Evolutionary conservation across 2,888 invertebrate genomes (phyloP), one percentile per base, ranked within the genome.

Genomic region (Tenthredo livida): DNA sequence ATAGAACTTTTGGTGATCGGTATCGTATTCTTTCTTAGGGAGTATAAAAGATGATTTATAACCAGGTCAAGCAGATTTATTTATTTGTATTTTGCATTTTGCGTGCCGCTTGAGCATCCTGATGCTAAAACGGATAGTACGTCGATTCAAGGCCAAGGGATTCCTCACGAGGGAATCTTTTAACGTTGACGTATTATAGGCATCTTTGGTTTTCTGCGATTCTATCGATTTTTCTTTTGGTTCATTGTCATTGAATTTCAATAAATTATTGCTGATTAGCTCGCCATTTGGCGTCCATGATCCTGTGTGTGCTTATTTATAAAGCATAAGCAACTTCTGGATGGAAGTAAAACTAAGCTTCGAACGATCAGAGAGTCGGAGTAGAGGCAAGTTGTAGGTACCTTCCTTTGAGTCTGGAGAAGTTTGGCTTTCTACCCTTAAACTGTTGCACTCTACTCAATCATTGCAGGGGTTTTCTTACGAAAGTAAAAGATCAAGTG

Each of bases 361-460:
- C n/a, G 40, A 40, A 47, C 21, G 25, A 73, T 43, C 25, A 40
- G 43, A 73, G 43, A 40, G 21, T 40, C 17, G 7, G 21, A 21
- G 21, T n/a, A 7, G 21, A 10, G 9, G 9, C 43, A 43, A 73
- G 25, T 43, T 73, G 25, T 25, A 40, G 12, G 12, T 25, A 40
- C 21, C 21, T 73, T 33, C n/a, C 77, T 77, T 50, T 47, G 29
- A 77, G 77, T 77, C 25, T 54, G 29, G n/a, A 54, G 50, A 10
- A 77, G 50, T 17, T 50, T 54, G 47, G 33, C 29, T 50, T 77
- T 29, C 33, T 77, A n/a, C 43, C 43, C 54, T 77, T 54, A 77
- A 77, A 33, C 77, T 54, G 80, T 61, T 80, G 80, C 58, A 80
- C 61, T 80, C 80, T 40, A 58, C 50, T 80, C 37, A 29, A 77